Conservation (phyloP, 2,888 invertebrate genomes). For the Polydrusus pterygomalis region DNA sequence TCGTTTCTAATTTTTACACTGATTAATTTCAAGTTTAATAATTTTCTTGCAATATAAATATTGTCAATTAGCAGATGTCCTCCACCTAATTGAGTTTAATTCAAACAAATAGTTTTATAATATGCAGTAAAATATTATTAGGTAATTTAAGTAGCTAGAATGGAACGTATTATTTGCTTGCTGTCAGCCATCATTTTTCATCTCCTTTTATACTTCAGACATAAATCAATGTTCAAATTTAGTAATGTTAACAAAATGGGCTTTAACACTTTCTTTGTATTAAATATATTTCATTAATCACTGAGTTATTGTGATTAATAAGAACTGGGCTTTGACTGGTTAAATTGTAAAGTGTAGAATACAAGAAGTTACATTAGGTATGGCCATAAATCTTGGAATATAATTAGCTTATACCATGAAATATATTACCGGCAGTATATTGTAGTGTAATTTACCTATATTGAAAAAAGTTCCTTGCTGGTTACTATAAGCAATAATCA, state of each 20-base stretch:
- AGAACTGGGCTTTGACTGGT: conserved; percentile 18
- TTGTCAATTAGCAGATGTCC: neutral
- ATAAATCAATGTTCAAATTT: conserved; percentile 43
- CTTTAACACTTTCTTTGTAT: conserved; percentile 44
- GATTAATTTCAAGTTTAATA: neutral
- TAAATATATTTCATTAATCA: conserved; percentile 44
- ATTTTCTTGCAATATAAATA: neutral
- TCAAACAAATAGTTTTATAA: conserved; percentile 19
- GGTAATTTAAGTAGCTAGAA: conserved; percentile 25
- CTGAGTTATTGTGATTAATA: conserved; percentile 36
- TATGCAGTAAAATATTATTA: conserved; percentile 20
- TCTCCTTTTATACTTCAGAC: conserved; percentile 18
- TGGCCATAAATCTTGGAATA: conserved; percentile 21
- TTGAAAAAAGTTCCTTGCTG: neutral
- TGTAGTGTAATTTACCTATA: neutral
- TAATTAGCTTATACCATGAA: conserved; percentile 15
- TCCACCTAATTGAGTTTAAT: neutral
- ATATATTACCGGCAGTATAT: neutral
- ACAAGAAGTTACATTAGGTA: conserved; percentile 29
- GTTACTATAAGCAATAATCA: neutral
- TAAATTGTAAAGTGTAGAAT: conserved; percentile 20
- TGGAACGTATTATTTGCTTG: conserved; percentile 22
- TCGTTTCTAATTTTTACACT: too few species aligned
- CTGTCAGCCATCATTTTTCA: conserved; percentile 22
- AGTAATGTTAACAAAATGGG: conserved; percentile 35